Evolutionary conservation across 2,113 vertebrate genomes (phyloP).

Genomic region (Burhinus oedicnemus): DNA sequence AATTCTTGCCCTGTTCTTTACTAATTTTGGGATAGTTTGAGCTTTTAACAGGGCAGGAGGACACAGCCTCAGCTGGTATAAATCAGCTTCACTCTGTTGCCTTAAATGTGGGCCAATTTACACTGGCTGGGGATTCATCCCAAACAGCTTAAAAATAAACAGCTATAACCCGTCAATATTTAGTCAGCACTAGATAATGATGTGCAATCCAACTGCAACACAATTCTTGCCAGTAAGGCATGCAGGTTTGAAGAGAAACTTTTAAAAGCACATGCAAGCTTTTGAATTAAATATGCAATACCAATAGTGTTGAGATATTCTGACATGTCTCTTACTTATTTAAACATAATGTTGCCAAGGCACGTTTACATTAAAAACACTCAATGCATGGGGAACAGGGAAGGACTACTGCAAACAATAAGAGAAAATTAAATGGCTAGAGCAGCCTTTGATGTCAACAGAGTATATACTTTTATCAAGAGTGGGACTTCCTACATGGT

Average conservation of each 20-base stretch:
- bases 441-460: slow-evolving; percentile 8
- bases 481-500: not conserved
- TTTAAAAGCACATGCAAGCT: slow-evolving; percentile 58
- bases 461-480: not conserved
- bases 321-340: slow-evolving; percentile 25
- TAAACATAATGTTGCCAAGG: not conserved
- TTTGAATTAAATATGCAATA: slow-evolving; percentile 66
- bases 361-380: slow-evolving; percentile 41
- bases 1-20: slow-evolving; percentile 25
- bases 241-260: slow-evolving; percentile 7
- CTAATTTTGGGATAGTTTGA: not conserved
- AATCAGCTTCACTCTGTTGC: slow-evolving; percentile 64
- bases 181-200: not conserved
- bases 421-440: not conserved
- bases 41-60: not conserved
- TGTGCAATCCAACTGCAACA: not conserved
- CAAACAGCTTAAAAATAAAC: slow-evolving; percentile 29
- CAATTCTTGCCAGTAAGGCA: not conserved
- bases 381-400: not conserved
- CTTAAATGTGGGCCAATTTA: slow-evolving; percentile 63
- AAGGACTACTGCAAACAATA: not conserved
- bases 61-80: slow-evolving; percentile 64
- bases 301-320: not conserved
- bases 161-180: not conserved
- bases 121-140: slow-evolving; percentile 50